Evolutionary conservation across 2,797 vertebrate species (phyloP).

Genomic region (Limosa lapponica): DNA sequence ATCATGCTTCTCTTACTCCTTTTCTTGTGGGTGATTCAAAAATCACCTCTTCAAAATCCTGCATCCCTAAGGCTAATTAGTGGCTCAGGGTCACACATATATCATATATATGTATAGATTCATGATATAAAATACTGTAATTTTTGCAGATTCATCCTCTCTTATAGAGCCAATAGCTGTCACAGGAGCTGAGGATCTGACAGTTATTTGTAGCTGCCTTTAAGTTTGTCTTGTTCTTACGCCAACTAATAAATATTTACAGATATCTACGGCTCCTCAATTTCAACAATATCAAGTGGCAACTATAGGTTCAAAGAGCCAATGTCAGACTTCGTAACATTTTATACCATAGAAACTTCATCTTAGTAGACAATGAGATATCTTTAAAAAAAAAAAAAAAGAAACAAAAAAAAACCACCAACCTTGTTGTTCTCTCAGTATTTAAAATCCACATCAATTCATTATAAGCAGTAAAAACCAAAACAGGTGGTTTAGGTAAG

Average conservation of each 20-base stretch:
- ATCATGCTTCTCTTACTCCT: background rate
- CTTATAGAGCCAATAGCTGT: background rate
- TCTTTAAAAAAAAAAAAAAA: background rate
- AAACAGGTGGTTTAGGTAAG: background rate
- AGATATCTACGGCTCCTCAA: background rate
- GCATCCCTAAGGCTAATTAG: background rate
- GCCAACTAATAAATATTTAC: background rate
- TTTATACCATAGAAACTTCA: background rate
- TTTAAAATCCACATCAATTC: background rate
- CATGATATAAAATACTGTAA: background rate
- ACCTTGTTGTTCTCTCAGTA: background rate
- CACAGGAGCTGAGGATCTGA: background rate
- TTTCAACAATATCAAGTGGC: background rate
- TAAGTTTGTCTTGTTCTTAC: background rate
- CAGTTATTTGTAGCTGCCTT: background rate
- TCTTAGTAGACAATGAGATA: background rate
- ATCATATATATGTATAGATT: background rate
- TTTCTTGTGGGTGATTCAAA: background rate
- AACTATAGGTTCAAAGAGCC: background rate
- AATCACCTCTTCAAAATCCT: background rate
- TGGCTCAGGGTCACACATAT: background rate
- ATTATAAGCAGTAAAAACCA: background rate
- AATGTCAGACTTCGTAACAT: background rate
- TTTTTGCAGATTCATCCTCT: background rate
- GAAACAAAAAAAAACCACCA: too few species aligned